A percentile compares a stretch with the other conserved stretches of the same genome.
phyloP scores from a whole-genome alignment of 2,113 vertebrate species.

The Ciconia maguari region DNA sequence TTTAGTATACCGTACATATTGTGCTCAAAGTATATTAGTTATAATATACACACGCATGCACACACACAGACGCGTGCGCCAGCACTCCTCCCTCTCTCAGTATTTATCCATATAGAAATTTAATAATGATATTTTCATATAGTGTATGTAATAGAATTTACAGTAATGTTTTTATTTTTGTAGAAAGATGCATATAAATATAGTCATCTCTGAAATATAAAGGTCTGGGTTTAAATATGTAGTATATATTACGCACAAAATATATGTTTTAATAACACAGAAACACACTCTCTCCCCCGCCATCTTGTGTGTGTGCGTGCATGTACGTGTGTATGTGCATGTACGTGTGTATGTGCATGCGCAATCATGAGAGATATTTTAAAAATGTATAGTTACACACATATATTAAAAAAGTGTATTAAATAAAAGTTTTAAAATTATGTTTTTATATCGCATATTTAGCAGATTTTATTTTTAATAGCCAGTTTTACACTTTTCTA shows the following conservation, averaged over 20 bases:
- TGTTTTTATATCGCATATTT: background rate
- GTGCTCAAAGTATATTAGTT: background rate
- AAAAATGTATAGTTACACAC: background rate
- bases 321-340: background rate
- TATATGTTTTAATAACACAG: background rate
- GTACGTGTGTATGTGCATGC: background rate
- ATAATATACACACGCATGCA: background rate
- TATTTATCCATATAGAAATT: too few relatives aligned
- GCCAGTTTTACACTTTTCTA: background rate
- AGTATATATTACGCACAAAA: background rate
- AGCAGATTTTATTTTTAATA: background rate
- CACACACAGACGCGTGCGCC: too few relatives aligned
- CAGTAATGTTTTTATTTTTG: background rate
- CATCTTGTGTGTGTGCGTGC: background rate
- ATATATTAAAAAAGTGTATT: accelerated
- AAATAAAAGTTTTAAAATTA: background rate
- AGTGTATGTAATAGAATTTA: background rate
- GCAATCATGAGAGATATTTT: too few relatives aligned
- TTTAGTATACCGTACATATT: background rate
- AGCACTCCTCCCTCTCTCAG: too few relatives aligned
- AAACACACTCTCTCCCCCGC: too few relatives aligned
- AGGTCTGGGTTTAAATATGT: background rate
- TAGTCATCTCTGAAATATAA: background rate
- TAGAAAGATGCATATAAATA: background rate
- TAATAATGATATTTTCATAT: background rate